phyloP scores from a whole-genome alignment of 2,113 vertebrate species.

The Puntigrus tetrazona region DNA sequence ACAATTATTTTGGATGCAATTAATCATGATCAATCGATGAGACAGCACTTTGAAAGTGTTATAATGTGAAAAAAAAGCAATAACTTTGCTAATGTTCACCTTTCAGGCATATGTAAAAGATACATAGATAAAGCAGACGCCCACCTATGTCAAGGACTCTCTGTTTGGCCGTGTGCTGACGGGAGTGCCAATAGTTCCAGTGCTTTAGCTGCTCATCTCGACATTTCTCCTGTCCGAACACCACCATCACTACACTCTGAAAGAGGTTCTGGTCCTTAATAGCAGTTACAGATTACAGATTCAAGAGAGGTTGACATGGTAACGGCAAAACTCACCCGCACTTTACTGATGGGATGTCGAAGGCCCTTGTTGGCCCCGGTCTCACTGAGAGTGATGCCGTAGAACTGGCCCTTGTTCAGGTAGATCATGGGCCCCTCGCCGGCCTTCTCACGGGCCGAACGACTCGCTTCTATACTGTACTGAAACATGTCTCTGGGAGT shows the following conservation, averaged over 20 bases:
- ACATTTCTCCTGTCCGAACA: conserved; percentile 98
- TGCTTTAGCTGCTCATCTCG: conserved; percentile 96
- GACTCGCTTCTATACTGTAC: conserved; percentile 91
- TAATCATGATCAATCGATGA: too few species aligned
- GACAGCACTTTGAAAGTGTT: too few species aligned
- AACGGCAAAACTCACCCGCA: conserved; percentile 80
- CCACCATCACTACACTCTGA: conserved; percentile 98
- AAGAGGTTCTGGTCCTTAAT: not conserved
- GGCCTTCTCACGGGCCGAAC: conserved; percentile 93
- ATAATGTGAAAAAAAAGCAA: too few species aligned
- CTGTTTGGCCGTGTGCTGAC: conserved; percentile 96
- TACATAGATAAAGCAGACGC: not conserved
- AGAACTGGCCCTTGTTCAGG: conserved; percentile 98
- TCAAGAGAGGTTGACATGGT: not conserved
- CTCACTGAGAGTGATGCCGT: conserved; percentile 92
- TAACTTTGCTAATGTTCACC: too few species aligned
- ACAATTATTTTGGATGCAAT: too few species aligned
- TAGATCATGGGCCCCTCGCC: conserved; percentile 97
- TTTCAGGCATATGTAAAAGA: not conserved
- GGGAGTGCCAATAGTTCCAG: conserved; percentile 98
- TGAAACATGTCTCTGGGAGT: conserved; percentile 85
- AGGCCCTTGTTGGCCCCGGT: conserved; percentile 93
- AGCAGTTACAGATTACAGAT: not conserved
- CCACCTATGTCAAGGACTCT: conserved; percentile 94
- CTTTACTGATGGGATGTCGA: conserved; percentile 97